These are phyloP conservation scores for Belgica antarctica DNA, from an alignment of 2,888 invertebrate genomes.

Conservation along the genomic window DNA sequence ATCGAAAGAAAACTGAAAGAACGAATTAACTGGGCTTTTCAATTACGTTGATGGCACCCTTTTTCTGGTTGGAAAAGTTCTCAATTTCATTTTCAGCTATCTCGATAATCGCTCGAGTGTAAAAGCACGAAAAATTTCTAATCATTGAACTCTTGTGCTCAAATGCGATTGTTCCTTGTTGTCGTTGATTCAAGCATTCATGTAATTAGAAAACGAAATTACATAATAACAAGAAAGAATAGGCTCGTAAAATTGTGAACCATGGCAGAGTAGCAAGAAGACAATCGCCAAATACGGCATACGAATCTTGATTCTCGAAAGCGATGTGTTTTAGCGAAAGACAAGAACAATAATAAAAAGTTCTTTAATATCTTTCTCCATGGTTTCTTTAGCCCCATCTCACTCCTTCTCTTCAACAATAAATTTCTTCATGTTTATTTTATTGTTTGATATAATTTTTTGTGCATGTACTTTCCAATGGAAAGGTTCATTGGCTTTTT, in stretches of 20 bases:
- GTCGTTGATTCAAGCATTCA: conserved; percentile 1
- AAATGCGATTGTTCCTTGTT: background rate
- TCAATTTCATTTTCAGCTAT: too few species aligned
- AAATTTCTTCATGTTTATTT: too few species aligned
- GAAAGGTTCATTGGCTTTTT: too few species aligned
- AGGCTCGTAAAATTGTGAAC: conserved; percentile 25
- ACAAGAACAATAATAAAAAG: too few species aligned
- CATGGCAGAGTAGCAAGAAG: conserved; percentile 29
- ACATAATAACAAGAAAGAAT: conserved; percentile 30
- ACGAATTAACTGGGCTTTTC: too few species aligned
- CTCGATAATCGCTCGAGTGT: conserved; percentile 6
- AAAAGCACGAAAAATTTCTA: background rate
- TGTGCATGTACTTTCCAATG: background rate
- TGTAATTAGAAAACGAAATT: background rate
- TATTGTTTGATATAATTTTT: background rate
- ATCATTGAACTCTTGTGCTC: background rate
- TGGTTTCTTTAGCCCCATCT: too few species aligned
- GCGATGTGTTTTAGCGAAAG: too few species aligned
- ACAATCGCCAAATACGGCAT: conserved; percentile 2
- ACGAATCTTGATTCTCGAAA: background rate
- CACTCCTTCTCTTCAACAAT: too few species aligned
- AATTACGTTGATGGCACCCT: too few species aligned
- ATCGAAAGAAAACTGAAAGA: too few species aligned
- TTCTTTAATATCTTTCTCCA: too few species aligned
- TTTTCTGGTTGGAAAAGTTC: too few species aligned